Conservation (phyloP, 2,113 vertebrate genomes). For the Accipiter virgatus region DNA sequence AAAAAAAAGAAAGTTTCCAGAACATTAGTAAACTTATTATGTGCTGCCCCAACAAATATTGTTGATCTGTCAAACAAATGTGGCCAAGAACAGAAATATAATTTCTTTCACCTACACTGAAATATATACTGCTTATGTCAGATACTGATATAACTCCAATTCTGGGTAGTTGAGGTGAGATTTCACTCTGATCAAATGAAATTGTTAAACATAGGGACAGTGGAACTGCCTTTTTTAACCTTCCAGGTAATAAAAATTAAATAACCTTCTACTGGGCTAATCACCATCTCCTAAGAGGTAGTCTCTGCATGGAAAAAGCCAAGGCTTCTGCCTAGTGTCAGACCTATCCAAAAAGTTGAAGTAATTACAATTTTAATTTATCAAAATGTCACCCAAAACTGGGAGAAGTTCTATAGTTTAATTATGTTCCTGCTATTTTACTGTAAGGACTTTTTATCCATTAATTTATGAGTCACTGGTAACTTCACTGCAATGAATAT, state of each 20-base stretch:
- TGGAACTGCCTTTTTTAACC: not conserved
- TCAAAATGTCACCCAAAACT: conserved; percentile 39
- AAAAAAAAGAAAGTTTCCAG: not conserved
- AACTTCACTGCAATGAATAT: not conserved
- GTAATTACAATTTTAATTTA: conserved; percentile 21
- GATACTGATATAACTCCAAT: not conserved
- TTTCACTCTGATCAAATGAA: not conserved
- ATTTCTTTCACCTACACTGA: not conserved
- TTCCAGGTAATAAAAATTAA: not conserved
- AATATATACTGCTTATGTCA: not conserved
- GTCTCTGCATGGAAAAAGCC: not conserved
- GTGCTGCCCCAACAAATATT: not conserved
- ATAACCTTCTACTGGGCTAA: not conserved
- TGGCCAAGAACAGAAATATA: not conserved
- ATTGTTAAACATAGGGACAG: not conserved
- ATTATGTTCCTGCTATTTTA: conserved; percentile 34
- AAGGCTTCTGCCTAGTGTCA: not conserved
- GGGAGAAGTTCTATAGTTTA: conserved; percentile 21
- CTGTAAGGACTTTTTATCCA: not conserved
- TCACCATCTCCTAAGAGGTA: not conserved
- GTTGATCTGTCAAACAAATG: not conserved
- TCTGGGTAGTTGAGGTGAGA: not conserved
- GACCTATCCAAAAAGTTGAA: not conserved
- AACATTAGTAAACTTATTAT: not conserved
- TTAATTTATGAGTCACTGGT: conserved; percentile 12